These are phyloP conservation scores for Hylaea fasciaria DNA, from an alignment of 2,888 invertebrate genomes.

Conservation along the genomic window DNA sequence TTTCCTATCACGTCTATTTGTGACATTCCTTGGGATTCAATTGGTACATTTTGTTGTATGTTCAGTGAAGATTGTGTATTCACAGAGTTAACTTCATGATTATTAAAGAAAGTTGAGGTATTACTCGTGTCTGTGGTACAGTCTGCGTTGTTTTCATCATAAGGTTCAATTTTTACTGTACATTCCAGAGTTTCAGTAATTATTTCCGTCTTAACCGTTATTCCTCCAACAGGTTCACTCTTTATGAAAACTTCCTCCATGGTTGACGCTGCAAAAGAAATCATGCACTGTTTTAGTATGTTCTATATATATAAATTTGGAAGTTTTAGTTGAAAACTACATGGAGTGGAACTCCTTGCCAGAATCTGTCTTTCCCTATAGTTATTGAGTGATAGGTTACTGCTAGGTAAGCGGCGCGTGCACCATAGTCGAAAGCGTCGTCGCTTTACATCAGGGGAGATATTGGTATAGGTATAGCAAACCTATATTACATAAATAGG, in stretches of 20 bases:
- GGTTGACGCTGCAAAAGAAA: neutral
- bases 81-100: neutral
- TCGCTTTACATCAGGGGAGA: too few relatives aligned
- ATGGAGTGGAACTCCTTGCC: too few relatives aligned
- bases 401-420: too few relatives aligned
- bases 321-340: too few relatives aligned
- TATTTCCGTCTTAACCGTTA: slow-evolving; percentile 19
- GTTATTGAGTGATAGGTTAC: too few relatives aligned
- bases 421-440: too few relatives aligned
- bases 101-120: neutral
- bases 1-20: slow-evolving; percentile 41
- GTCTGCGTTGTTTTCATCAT: neutral
- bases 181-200: neutral
- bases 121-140: neutral
- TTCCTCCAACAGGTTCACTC: slow-evolving; percentile 16
- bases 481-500: too few relatives aligned
- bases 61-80: neutral
- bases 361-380: too few relatives aligned
- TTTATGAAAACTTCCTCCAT: slow-evolving; percentile 34
- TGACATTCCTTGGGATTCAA: neutral
- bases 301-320: too few relatives aligned
- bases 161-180: slow-evolving; percentile 5
- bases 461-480: too few relatives aligned
- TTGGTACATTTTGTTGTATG: neutral
- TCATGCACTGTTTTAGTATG: too few relatives aligned